Base-by-base conservation (phyloP, 1,140 invertebrate genomes). In the Zaprionus vittiger region DNA sequence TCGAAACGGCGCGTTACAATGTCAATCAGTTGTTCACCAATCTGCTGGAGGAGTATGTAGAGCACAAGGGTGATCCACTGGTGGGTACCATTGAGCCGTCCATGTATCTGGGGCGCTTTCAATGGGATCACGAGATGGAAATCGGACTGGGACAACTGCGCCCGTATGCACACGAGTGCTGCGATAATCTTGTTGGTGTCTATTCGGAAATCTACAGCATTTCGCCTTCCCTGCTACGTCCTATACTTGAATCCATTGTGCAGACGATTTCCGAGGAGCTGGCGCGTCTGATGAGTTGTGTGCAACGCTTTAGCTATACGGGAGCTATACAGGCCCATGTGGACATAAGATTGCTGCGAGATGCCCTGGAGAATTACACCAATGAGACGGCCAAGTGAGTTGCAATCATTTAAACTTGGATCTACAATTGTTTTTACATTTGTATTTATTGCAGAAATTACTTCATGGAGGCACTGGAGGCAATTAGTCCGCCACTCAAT, bases 61-160 rank as follows among this genome's bases (percentile, higher is more conserved):
- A 99, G 93, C 96, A 97, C 77, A 98, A 99, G 92, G 96, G 97
- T 57, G 98, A 99, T 93, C 97, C 98, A 4, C 93, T 99, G 0
- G 96, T 99, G 24, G 98, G 98, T 20, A 97, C 96, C 15, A 98
- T 99, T 74, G 98, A 99, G 93, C 97, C 97, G 3, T 98, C 97
- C 49, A 99, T 99, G 98, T 99, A 98, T 93, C 93, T 97, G 77
- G 97, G 97, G 1, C 94, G 95, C 49, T 97, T 98, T 91, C 96
- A 97, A 80, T 98, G 98, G 96, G 95, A 97, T 73, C 96, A 95
- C 4, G 95, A 96, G 79, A 94, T 95, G 68, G 94, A 95, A 68
- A 95, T 96, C 1, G 95, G 94, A 22, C 70, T 96, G 1, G 95
- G 94, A 22, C 84, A 97, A 91, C 95, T 98, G 2, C 94, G 97